Conservation (phyloP, 2,888 invertebrate genomes). For the Sarcophaga caerulescens region DNA sequence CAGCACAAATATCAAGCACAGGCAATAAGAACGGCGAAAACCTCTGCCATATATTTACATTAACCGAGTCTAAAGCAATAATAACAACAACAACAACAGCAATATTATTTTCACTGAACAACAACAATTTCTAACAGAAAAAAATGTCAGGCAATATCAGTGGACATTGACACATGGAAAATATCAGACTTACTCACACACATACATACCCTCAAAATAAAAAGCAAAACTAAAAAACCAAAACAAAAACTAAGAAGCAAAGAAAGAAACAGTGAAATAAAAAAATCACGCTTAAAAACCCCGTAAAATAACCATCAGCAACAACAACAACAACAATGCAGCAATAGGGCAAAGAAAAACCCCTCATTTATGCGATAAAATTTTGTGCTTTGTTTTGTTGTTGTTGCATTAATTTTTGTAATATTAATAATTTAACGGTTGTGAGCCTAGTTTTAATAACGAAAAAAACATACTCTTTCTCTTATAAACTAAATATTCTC, state of each 20-base stretch:
- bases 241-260: slow-evolving; percentile 39
- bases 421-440: slow-evolving; percentile 67
- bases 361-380: slow-evolving; percentile 42
- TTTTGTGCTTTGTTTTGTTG: slow-evolving; percentile 1
- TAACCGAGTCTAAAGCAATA: slow-evolving; percentile 59
- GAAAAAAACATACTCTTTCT: not conserved
- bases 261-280: slow-evolving; percentile 15
- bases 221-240: slow-evolving; percentile 25
- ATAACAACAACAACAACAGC: slow-evolving; percentile 33
- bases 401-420: slow-evolving; percentile 25
- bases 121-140: not conserved
- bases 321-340: slow-evolving; percentile 33
- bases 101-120: not conserved
- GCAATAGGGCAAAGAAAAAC: slow-evolving; percentile 34
- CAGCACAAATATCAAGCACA: not conserved
- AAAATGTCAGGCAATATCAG: not conserved
- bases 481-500: not conserved
- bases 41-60: slow-evolving; percentile 55
- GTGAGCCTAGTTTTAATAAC: slow-evolving; percentile 55
- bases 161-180: not conserved
- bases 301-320: slow-evolving; percentile 48
- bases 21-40: not conserved
- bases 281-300: slow-evolving; percentile 65
- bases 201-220: slow-evolving; percentile 11
- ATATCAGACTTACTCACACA: not conserved